Base-by-base conservation (phyloP, 2,797 vertebrate species). In the Xiphorhynchus erythropygius region DNA sequence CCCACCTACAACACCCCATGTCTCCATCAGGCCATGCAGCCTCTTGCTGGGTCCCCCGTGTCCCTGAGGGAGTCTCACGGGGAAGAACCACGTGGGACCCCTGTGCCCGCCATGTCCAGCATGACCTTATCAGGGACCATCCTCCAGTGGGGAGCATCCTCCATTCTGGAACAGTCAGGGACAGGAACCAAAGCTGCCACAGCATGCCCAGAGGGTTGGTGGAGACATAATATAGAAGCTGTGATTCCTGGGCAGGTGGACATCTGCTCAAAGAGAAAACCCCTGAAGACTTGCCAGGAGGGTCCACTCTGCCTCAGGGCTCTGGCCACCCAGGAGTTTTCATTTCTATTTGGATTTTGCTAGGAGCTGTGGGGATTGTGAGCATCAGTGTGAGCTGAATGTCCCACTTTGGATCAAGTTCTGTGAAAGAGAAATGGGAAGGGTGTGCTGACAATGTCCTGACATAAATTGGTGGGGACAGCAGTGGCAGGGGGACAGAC, bases 51-150 rank as follows among this genome's bases (percentile, higher is more conserved):
- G 44, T 65, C 13, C 23, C 32, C 35, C 1, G 0, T 18, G 32
- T 18, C 42, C 55, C 49, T 39, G 42, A 17, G 6, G 4, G 11
- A 2, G 0, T 39, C 16, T 59, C 70, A 11, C 5, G 12, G 23
- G 41, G 25, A 44, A 69, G 52, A 64, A 59, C n/a, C 49, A 23
- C 18, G 4, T 19, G 13, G 25, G 42, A 75, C 11, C 21, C 14
- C 27, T 18, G 24, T 0, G 0, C 47, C 5, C 5, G 21, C 32
- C 16, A 6, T 1, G 0, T 17, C 6, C 2, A 24, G 7, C 52
- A 14, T 9, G 13, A 21, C 50, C 33, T 39, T 75, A 13, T 22
- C 2, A 0, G 25, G 46, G 12, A 73, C 17, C 23, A 11, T 55
- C 64, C 42, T 88, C 56, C 3, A 19, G 1, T 9, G 17, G 1